Evolutionary conservation across 2,113 vertebrate species (phyloP), one percentile per base, ranked within the genome.

Genomic region (Megalops atlanticus): DNA sequence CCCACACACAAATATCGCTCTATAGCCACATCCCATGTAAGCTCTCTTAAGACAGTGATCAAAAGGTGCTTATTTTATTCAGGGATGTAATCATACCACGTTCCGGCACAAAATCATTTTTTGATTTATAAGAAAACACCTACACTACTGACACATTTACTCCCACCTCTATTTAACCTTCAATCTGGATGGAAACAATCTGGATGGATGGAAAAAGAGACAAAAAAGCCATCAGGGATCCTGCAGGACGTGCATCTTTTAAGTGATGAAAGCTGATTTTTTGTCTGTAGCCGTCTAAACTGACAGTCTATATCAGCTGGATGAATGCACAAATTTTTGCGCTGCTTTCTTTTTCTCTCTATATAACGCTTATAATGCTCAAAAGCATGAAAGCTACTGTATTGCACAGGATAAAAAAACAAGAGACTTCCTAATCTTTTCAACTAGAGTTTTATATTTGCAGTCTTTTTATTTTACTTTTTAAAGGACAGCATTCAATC

Each of bases 81-180:
- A 38, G 11, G 33, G 18, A 35, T 36, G 38, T 54, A 77, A 77
- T 77, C 64, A 75, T 75, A n/a, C 39, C 27, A 24, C 6, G 33
- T 43, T 41, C 38, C 24, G 38, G n/a, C 38, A 11, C 27, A 43
- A 68, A 78, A 35, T 27, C 33, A 68, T 36, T 78, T 69, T 78
- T 40, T 41, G 77, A 68, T 69, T 69, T 52, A 69, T 78, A 69
- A 69, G 36, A 33, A 40, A 69, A 69, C 72, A 58, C 49, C 16
- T 15, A 47, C 33, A n/a, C 4, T 58, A 12, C 58, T 64, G 58
- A 27, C 58, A 64, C 4, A 64, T 0, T 64, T 0, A 64, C 58
- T 64, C 58, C 58, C 39, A 58, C 49, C 79, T 41, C 72, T 10
- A 16, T 75, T 64, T 75, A 45, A 74, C 79, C 70, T 71, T 79